phyloP scores from a whole-genome alignment of 2,888 invertebrate genomes.

The Chydorus sphaericus region DNA sequence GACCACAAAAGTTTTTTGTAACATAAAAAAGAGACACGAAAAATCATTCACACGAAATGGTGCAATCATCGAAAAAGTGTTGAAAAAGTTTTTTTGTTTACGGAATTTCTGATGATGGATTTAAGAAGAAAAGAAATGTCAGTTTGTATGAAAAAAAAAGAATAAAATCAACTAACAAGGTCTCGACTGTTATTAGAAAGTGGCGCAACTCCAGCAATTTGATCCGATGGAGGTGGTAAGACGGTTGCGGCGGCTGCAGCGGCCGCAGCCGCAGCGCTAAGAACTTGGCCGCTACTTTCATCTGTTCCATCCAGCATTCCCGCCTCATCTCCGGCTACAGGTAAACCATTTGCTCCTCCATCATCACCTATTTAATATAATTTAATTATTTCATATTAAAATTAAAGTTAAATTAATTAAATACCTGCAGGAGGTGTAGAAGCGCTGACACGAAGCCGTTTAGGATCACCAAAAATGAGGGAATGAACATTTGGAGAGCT shows the following conservation, averaged over 20 bases:
- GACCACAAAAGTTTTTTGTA: too few species aligned
- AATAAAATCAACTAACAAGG: neutral
- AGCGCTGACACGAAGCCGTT: constrained; percentile 24
- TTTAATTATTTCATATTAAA: neutral
- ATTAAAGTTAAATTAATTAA: neutral
- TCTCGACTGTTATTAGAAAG: neutral
- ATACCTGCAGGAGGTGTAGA: constrained; percentile 3
- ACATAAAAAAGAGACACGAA: too few species aligned
- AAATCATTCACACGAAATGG: too few species aligned
- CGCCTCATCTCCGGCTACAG: neutral
- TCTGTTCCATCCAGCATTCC: neutral
- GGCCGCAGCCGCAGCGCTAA: constrained; percentile 2
- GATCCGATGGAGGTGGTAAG: neutral
- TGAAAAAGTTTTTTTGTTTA: too few species aligned
- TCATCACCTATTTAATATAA: neutral
- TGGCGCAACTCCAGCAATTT: too few species aligned
- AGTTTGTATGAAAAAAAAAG: too few species aligned
- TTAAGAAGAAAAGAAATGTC: too few species aligned
- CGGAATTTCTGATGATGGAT: too few species aligned
- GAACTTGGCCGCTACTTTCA: constrained; percentile 1
- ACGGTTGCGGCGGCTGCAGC: constrained; percentile 11
- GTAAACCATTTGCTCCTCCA: neutral
- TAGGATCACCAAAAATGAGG: constrained; percentile 32
- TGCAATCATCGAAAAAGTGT: too few species aligned
- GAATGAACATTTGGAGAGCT: constrained; percentile 53